Conservation (phyloP, 2,797 vertebrate species). For the Nothura maculosa region DNA sequence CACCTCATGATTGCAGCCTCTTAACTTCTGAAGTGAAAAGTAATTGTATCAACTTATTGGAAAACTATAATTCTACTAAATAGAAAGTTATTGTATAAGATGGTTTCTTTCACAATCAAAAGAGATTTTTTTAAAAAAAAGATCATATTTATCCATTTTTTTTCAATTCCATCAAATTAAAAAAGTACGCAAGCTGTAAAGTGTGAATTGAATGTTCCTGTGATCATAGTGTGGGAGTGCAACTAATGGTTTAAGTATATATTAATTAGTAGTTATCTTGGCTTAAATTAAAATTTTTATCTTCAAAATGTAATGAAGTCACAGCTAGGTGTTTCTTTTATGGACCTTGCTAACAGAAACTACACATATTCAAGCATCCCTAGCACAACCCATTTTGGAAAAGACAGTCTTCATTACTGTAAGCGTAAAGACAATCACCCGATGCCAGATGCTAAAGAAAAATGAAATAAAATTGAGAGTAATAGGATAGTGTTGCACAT, state of each 20-base stretch:
- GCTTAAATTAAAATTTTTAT: slow-evolving; percentile 32
- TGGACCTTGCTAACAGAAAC: slow-evolving; percentile 15
- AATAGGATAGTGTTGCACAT: neutral
- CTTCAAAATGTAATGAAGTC: neutral
- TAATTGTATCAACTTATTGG: neutral
- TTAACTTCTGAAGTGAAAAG: slow-evolving; percentile 15
- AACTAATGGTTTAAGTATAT: neutral
- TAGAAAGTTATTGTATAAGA: neutral
- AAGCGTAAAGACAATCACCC: neutral
- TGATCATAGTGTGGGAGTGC: neutral
- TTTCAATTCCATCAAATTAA: neutral
- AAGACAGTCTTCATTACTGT: neutral
- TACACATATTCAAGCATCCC: neutral
- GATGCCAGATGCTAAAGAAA: neutral
- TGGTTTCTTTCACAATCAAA: neutral
- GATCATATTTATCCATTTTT: neutral
- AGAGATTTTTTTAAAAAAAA: neutral
- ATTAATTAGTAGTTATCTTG: slow-evolving; percentile 32
- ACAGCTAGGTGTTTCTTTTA: neutral
- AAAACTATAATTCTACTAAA: neutral
- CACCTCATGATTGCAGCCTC: neutral
- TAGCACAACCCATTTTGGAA: neutral
- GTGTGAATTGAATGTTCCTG: neutral
- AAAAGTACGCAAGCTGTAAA: slow-evolving; percentile 4
- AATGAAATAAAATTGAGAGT: neutral